Evolutionary conservation across 2,113 vertebrate species (phyloP).

Genomic region (Neodontobutis hainanensis): DNA sequence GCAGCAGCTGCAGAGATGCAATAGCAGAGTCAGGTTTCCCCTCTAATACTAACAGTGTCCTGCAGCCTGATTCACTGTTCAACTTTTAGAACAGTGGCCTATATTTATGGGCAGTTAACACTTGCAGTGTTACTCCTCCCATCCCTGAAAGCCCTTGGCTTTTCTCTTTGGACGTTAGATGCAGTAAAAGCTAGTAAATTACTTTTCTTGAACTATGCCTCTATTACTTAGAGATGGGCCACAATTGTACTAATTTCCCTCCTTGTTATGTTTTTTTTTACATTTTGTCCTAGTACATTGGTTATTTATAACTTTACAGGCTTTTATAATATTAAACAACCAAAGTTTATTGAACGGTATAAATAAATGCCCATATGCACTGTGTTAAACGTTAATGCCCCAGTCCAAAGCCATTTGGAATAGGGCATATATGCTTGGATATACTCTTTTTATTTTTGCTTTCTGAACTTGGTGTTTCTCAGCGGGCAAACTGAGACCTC

Average conservation of each 20-base stretch:
- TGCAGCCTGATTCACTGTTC: constrained; percentile 87
- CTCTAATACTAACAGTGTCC: constrained; percentile 79
- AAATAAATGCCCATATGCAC: no score
- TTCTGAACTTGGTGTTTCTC: constrained; percentile 52
- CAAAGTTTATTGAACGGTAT: no score
- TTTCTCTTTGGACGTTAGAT: constrained; percentile 52
- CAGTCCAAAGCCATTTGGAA: constrained; percentile 2
- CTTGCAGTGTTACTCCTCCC: constrained; percentile 72
- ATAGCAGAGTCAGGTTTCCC: constrained; percentile 83
- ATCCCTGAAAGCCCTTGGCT: constrained; percentile 33
- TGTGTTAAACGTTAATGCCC: not conserved
- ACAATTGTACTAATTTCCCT: no score
- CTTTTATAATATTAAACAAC: no score
- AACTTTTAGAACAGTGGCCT: constrained; percentile 91
- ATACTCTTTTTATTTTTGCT: constrained; percentile 24
- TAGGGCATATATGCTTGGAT: no score
- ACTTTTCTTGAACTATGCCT: no score
- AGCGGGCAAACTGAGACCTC: constrained; percentile 39
- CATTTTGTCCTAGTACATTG: no score
- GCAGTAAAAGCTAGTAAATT: constrained; percentile 16
- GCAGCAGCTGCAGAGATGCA: constrained; percentile 86
- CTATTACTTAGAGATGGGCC: no score
- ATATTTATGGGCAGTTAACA: constrained; percentile 89
- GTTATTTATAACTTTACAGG: no score
- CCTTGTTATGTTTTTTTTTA: no score